A percentile compares a stretch with the other conserved stretches of the same genome.
phyloP scores from a whole-genome alignment of 37 sponge, comb jelly and placozoan species.

The Beroe ovata region DNA sequence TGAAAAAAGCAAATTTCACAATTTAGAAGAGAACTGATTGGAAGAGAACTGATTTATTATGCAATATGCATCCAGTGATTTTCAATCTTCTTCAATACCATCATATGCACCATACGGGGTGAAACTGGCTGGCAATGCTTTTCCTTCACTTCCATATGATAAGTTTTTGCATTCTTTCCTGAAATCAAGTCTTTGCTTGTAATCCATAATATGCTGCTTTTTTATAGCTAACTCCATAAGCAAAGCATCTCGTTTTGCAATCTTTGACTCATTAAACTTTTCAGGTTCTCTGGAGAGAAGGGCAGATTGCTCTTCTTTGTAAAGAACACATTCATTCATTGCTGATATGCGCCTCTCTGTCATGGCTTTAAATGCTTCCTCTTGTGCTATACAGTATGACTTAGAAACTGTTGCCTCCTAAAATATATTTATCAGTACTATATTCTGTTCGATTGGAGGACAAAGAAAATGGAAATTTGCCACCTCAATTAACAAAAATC shows the following conservation, averaged over 20 bases:
- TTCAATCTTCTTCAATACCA: neutral
- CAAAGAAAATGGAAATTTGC: too few species aligned
- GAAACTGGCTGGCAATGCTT: neutral
- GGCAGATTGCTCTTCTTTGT: neutral
- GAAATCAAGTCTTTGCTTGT: neutral
- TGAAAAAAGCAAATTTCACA: too few species aligned
- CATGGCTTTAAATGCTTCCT: neutral
- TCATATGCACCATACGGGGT: neutral
- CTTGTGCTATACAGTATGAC: neutral
- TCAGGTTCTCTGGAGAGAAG: neutral
- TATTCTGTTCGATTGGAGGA: too few species aligned
- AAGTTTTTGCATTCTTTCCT: neutral
- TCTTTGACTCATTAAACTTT: neutral
- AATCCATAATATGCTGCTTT: slow-evolving; percentile 14
- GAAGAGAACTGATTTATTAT: neutral
- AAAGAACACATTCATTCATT: slow-evolving; percentile 27
- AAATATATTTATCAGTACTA: too few species aligned
- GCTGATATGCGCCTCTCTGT: neutral
- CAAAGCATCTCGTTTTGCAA: slow-evolving; percentile 49
- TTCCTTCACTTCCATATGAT: neutral
- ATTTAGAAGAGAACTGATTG: neutral
- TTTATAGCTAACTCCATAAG: slow-evolving; percentile 36
- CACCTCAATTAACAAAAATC: too few species aligned
- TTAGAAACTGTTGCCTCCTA: neutral
- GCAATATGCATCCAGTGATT: neutral